Evolutionary conservation across 2,888 invertebrate species (phyloP).

Genomic region (Liodrosophila aerea): DNA sequence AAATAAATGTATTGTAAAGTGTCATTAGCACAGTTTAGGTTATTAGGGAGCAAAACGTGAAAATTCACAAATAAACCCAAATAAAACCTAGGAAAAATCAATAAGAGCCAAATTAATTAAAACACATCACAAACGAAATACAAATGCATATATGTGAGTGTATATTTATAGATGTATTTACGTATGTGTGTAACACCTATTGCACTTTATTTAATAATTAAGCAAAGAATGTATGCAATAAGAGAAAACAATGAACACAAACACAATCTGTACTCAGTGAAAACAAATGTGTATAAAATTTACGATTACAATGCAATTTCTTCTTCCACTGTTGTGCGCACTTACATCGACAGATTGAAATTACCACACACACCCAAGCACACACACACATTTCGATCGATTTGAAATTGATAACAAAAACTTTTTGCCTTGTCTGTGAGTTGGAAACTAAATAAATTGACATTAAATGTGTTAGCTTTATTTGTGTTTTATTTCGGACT

Average conservation of each 20-base stretch:
- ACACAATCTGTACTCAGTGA: conserved; percentile 25
- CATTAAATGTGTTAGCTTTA: conserved; percentile 45
- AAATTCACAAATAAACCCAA: neutral
- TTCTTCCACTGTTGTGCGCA: conserved; percentile 34
- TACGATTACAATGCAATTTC: conserved; percentile 30
- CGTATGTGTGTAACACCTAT: conserved; percentile 17
- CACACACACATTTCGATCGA: conserved; percentile 33
- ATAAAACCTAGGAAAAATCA: conserved; percentile 3
- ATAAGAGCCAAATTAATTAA: conserved; percentile 6
- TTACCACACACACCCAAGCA: conserved; percentile 28
- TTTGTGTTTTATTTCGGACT: conserved; percentile 8
- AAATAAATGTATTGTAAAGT: conserved; percentile 27
- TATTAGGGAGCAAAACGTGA: conserved; percentile 56
- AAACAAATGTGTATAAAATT: conserved; percentile 39
- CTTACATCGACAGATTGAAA: conserved; percentile 38
- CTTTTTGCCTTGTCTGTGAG: conserved; percentile 55
- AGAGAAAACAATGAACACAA: conserved; percentile 8
- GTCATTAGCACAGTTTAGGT: conserved; percentile 41
- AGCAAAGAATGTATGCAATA: conserved; percentile 24
- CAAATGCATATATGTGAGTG: conserved; percentile 36
- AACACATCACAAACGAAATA: conserved; percentile 3
- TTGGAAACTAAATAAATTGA: conserved; percentile 49
- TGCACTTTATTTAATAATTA: conserved; percentile 54
- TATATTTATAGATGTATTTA: conserved; percentile 25
- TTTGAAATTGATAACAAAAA: conserved; percentile 51